Evolutionary conservation across 2,888 invertebrate genomes (phyloP), one percentile per base, ranked within the genome.

Genomic region (Pandemis heparana): DNA sequence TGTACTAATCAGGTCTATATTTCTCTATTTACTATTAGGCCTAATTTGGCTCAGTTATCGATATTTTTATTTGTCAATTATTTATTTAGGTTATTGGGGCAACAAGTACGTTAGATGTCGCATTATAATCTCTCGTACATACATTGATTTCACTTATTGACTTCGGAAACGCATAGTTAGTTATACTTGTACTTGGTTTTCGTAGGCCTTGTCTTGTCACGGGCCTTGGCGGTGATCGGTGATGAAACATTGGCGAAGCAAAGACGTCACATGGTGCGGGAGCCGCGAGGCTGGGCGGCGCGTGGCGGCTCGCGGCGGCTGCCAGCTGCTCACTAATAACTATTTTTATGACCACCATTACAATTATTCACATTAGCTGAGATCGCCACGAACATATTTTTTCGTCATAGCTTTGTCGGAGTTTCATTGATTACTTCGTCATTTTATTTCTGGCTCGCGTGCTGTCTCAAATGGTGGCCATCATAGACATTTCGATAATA

Each of bases 261-360:
- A 9, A 18, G 61, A 48, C 38, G 60, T 72, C 59, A 62, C 70
- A 63, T 71, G 71, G 51, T 64, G 59, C 46, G 43, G 46, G 46
- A 23, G n/a, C 65, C n/a, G 62, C 43, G 48, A 16, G 16, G 43
- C 46, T 38, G 39, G 61, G 74, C 72, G 69, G 75, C 75, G 71
- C 61, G 62, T 72, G 48, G 51, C 41, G n/a, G 59, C 14, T 7
- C 66, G 53, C 18, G 56, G 53, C 70, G 14, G 64, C 67, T 67
- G 72, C 75, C 70, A 67, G 64, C 70, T 59, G 67, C 70, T 39
- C 62, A 69, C 66, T 61, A 53, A 67, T 43, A 75, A 68, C 77
- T 80, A 81, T 80, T 79, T 80, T 78, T 78, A 79, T 76, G 67
- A 76, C 75, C 63, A 78, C 76, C 73, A 75, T 78, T 77, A 79